These are phyloP conservation scores for Toxotes chatareus DNA, from an alignment of 2,113 vertebrate genomes.

Conservation along the genomic window DNA sequence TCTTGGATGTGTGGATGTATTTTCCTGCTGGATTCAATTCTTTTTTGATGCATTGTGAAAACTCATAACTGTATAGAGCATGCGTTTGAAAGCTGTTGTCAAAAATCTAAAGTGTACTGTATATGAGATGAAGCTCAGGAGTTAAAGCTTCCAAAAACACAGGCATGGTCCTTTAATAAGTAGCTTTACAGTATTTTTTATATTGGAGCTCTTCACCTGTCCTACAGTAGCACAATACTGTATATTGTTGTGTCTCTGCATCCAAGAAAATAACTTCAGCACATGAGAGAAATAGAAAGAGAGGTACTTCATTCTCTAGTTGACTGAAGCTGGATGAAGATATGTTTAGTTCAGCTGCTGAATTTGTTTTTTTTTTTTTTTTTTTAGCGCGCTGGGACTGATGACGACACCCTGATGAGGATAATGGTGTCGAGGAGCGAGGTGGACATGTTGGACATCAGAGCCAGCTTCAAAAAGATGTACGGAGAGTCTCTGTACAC, in stretches of 20 bases:
- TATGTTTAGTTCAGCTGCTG: background rate
- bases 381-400: conserved; percentile 92
- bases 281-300: background rate
- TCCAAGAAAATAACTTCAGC: background rate
- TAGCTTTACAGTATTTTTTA: too few relatives aligned
- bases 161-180: too few relatives aligned
- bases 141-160: background rate
- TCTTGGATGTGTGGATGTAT: too few relatives aligned
- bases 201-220: too few relatives aligned
- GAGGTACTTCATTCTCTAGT: background rate
- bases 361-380: background rate
- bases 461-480: conserved; percentile 86
- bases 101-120: background rate
- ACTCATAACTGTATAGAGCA: background rate
- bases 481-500: conserved; percentile 89
- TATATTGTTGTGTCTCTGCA: background rate
- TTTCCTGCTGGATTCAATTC: too few relatives aligned
- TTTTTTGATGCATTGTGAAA: too few relatives aligned
- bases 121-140: too few relatives aligned
- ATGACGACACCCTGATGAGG: conserved; percentile 92
- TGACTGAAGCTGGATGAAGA: background rate
- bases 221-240: background rate
- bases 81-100: background rate
- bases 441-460: conserved; percentile 92
- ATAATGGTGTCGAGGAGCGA: conserved; percentile 95